Base-by-base conservation (phyloP, 2,113 vertebrate genomes). In the Stegastes partitus region DNA sequence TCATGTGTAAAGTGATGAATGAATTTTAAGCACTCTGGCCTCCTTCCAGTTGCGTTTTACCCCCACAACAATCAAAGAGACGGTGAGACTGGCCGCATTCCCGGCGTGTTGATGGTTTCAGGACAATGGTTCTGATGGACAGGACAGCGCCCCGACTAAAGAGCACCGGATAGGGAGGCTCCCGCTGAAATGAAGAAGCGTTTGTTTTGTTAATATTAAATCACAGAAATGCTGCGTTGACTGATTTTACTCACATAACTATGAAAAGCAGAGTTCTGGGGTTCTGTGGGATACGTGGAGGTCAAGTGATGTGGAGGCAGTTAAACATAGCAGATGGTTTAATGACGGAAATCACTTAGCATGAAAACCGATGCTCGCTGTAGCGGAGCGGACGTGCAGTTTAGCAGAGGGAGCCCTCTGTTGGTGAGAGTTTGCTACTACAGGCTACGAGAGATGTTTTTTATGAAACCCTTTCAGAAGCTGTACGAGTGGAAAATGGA, bases 1-100 rank as follows among this genome's bases (percentile, higher is more conserved):
- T 82, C 49, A 59, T 65, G 37, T 61, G 55, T 56, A 76, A 76
- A 68, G 25, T 57, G 23, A 72, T 72, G 31, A 66, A 83, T 74
- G 47, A 23, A 18, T 61, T 77, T 45, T 25, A 55, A 65, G 34
- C 53, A 6, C 56, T 11, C 31, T 74, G 72, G 71, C 58, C 23
- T 65, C 28, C 9, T 23, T n/a, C 71, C 55, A 70, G 9, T 49
- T 65, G 22, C 39, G 61, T 42, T 82, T 73, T 61, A 70, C 68
- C 73, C 61, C 61, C 18, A 2, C 25, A 78, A 77, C 70, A 69
- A 58, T 72, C 23, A 64, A 67, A 55, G 61, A 37, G 64, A 37
- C 9, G 16, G 0, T 14, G 23, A 56, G 50, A 34, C 67, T 80
- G 81, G 73, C 77, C 16, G 2, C 8, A 14, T 18, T 83, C 81